Conservation (phyloP, 2,797 vertebrate genomes). For the Rhyacichthys aspro region DNA sequence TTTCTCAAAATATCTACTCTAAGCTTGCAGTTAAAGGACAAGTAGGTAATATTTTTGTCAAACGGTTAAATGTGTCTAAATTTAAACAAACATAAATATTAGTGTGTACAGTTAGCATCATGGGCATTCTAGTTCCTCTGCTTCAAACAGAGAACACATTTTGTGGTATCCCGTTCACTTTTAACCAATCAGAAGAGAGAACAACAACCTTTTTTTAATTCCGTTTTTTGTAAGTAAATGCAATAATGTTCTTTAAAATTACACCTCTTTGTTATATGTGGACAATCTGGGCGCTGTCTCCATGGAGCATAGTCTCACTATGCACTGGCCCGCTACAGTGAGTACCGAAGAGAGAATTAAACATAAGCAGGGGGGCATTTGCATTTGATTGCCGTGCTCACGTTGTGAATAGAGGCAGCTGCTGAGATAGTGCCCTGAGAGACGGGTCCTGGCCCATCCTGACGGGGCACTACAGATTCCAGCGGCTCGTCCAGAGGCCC, state of each 20-base stretch:
- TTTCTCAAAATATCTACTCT: too few species aligned
- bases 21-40: too few species aligned
- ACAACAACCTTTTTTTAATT: too few species aligned
- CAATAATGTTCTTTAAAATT: background rate
- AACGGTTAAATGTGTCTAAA: too few species aligned
- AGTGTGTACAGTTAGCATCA: too few species aligned
- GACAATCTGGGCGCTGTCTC: conserved; percentile 29
- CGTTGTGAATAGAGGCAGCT: conserved; percentile 53
- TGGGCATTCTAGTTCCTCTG: too few species aligned
- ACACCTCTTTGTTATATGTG: background rate
- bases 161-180: too few species aligned
- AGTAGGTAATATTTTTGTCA: too few species aligned
- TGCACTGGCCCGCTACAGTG: conserved; percentile 39
- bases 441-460: conserved; percentile 29
- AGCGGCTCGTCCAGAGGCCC: conserved; percentile 15
- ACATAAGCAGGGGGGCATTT: conserved; percentile 59
- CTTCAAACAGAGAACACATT: too few species aligned
- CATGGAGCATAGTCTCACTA: conserved; percentile 51
- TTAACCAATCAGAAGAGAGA: too few species aligned
- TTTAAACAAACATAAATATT: too few species aligned
- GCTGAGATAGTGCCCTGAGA: conserved; percentile 47
- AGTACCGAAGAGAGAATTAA: conserved; percentile 44
- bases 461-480: conserved; percentile 40
- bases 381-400: conserved; percentile 72
- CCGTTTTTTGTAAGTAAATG: background rate